A percentile compares a stretch with the other conserved stretches of the same genome.
phyloP scores from a whole-genome alignment of 2,113 vertebrate genomes.

The Chamaea fasciata region DNA sequence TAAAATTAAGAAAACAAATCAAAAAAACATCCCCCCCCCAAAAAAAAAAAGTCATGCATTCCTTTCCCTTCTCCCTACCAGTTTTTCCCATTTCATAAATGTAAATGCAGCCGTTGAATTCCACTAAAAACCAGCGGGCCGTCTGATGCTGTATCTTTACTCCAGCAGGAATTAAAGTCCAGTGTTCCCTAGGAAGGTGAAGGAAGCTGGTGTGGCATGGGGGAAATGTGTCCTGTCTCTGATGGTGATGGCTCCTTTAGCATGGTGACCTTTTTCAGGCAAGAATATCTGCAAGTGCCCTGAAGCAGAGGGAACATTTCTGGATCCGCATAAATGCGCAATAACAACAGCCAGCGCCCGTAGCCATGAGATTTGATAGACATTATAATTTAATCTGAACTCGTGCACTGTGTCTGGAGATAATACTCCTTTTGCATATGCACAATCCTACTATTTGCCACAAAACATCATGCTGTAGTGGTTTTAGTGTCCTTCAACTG shows the following conservation, averaged over 20 bases:
- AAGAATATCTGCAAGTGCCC: neutral
- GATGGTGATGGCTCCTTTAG: neutral
- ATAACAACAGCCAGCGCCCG: neutral
- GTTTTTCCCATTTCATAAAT: neutral
- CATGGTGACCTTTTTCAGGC: neutral
- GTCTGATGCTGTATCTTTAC: neutral
- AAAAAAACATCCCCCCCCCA: neutral
- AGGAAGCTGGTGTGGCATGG: neutral
- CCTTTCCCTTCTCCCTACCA: neutral
- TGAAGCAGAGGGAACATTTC: neutral
- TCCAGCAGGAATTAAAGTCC: neutral
- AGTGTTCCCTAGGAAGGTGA: neutral
- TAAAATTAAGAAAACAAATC: neutral
- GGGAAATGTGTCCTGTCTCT: neutral
- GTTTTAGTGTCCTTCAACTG: neutral
- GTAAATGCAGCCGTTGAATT: neutral
- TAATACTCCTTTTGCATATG: neutral
- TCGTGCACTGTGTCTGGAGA: neutral
- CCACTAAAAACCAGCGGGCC: neutral
- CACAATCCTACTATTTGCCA: neutral
- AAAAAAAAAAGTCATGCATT: neutral
- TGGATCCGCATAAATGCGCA: slow-evolving; percentile 14
- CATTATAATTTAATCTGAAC: slow-evolving; percentile 4
- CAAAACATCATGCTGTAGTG: neutral
- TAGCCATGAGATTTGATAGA: neutral